Evolutionary conservation across 2,113 vertebrate genomes (phyloP).

Genomic region (Forbesichthys papilliferus): DNA sequence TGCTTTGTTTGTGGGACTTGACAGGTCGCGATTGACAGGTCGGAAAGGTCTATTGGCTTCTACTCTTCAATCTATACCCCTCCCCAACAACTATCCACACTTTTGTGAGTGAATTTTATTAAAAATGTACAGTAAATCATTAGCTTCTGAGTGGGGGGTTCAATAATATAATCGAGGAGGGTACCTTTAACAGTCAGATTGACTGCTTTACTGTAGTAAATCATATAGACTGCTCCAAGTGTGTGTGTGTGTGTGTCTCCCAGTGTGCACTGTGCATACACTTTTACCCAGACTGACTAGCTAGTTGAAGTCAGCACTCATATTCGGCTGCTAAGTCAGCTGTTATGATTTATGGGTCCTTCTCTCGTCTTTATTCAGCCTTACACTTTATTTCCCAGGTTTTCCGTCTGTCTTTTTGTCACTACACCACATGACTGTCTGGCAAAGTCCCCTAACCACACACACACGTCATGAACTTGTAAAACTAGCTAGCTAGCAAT

Average conservation of each 20-base stretch:
- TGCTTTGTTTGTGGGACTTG: no score
- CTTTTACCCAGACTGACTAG: neutral
- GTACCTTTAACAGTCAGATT: no score
- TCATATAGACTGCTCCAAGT: neutral
- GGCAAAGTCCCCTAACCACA: neutral
- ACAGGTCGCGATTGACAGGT: no score
- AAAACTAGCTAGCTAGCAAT: constrained; percentile 3
- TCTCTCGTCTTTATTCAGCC: neutral
- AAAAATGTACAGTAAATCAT: no score
- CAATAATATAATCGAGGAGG: no score
- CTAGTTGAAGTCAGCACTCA: neutral
- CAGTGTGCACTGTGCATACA: neutral
- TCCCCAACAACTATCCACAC: no score
- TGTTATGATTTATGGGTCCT: neutral
- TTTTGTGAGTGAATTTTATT: no score
- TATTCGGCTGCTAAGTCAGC: neutral
- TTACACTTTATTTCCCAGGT: neutral
- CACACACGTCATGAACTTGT: neutral
- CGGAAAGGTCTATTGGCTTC: no score
- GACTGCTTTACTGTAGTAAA: no score
- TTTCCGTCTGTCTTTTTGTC: neutral
- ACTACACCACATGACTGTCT: neutral
- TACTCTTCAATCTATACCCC: no score
- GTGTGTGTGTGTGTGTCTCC: neutral
- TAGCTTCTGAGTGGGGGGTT: no score